Percentiles rank a stretch among this genome's conserved stretches.
phyloP scores from a whole-genome alignment of 2,113 vertebrate species.

The Poecile atricapillus region DNA sequence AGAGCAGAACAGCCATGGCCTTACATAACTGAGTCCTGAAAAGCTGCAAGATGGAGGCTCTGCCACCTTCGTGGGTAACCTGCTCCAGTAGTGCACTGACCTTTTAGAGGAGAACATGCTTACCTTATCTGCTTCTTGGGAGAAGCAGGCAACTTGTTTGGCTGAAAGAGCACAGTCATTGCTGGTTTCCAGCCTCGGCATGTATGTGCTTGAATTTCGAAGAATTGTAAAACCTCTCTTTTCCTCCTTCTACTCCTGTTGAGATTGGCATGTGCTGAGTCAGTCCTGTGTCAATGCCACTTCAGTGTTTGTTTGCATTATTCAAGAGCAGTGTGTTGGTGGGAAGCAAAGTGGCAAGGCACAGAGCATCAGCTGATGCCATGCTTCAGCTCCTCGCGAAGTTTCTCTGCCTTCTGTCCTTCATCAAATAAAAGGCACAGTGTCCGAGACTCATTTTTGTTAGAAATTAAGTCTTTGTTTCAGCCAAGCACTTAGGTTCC shows the following conservation, averaged over 20 bases:
- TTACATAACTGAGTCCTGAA: neutral
- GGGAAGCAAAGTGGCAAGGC: neutral
- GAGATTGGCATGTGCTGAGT: neutral
- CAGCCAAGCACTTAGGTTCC: constrained; percentile 20
- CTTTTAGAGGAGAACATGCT: neutral
- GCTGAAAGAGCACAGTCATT: neutral
- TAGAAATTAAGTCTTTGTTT: constrained; percentile 38
- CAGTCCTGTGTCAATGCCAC: neutral
- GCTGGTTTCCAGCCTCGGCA: neutral
- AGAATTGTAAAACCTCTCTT: neutral
- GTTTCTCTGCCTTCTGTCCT: neutral
- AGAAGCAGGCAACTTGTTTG: neutral
- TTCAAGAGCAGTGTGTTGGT: neutral
- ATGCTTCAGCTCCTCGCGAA: neutral
- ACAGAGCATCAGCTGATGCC: constrained; percentile 17
- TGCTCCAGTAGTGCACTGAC: neutral
- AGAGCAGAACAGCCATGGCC: neutral
- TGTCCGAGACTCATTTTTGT: neutral
- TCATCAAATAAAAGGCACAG: constrained; percentile 2
- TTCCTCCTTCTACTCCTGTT: neutral
- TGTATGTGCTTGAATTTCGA: neutral
- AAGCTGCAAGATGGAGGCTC: neutral
- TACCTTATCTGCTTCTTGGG: neutral
- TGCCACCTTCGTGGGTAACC: neutral
- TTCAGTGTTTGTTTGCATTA: neutral